Conservation (phyloP, 2,888 invertebrate genomes). For the Lochmaea capreae region DNA sequence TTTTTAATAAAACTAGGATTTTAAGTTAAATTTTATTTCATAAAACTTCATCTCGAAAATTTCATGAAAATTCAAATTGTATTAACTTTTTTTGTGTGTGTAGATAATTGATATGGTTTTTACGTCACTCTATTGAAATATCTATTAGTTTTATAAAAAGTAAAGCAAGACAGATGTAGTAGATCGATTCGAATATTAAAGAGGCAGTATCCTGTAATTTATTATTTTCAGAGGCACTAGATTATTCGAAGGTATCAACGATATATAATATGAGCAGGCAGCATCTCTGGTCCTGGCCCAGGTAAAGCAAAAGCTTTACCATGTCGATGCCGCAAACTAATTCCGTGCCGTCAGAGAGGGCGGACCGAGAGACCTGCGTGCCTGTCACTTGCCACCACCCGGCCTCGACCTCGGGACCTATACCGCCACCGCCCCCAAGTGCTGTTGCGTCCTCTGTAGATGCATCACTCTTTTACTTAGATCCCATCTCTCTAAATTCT, state of each 20-base stretch:
- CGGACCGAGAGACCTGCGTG: slow-evolving; percentile 65
- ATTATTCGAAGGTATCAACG: slow-evolving; percentile 27
- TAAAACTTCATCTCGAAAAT: too few species aligned
- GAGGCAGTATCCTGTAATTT: slow-evolving; percentile 15
- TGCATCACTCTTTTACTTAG: slow-evolving; percentile 63
- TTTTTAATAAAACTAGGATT: too few species aligned
- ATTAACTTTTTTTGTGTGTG: not conserved
- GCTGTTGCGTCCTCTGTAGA: slow-evolving; percentile 58
- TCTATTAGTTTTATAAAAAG: not conserved
- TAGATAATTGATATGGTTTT: not conserved
- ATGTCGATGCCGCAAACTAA: slow-evolving; percentile 62
- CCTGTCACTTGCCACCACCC: slow-evolving; percentile 67
- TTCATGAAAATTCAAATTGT: too few species aligned
- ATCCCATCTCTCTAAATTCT: slow-evolving; percentile 64
- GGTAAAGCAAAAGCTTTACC: slow-evolving; percentile 55
- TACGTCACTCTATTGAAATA: not conserved
- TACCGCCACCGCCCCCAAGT: slow-evolving; percentile 60
- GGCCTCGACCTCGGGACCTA: slow-evolving; percentile 64
- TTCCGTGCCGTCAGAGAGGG: slow-evolving; percentile 64
- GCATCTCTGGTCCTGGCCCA: slow-evolving; percentile 49
- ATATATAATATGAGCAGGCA: slow-evolving; percentile 32
- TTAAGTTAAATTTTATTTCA: too few species aligned
- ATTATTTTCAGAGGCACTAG: slow-evolving; percentile 26
- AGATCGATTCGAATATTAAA: slow-evolving; percentile 19
- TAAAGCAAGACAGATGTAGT: slow-evolving; percentile 11